A percentile compares a stretch with the other conserved stretches of the same genome.
These are phyloP conservation scores for Apis florea DNA, from an alignment of 1,140 invertebrate genomes.

Conservation along the genomic window DNA sequence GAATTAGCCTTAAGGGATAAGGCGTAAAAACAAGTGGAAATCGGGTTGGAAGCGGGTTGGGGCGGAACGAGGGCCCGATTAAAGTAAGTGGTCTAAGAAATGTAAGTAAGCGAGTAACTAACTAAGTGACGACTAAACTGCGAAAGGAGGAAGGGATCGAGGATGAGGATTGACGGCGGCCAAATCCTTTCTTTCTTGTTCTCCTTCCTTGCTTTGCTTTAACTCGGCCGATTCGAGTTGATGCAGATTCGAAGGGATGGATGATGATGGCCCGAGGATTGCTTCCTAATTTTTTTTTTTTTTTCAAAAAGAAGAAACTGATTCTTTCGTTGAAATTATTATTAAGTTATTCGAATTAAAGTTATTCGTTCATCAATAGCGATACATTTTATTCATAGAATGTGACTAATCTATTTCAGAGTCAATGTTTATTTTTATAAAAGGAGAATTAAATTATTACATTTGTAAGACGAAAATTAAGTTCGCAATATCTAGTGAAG, in stretches of 20 bases:
- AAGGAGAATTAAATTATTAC: no score
- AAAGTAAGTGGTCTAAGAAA: conserved; percentile 79
- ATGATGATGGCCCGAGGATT: no score
- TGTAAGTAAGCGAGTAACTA: conserved; percentile 76
- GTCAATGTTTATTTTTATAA: no score
- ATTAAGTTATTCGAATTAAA: no score
- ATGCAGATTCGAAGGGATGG: conserved; percentile 65
- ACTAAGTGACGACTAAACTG: conserved; percentile 69
- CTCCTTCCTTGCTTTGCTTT: conserved; percentile 44
- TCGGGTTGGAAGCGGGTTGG: conserved; percentile 66
- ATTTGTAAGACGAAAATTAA: no score
- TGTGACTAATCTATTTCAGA: no score
- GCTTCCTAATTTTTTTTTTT: no score
- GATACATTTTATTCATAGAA: no score
- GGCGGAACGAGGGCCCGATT: conserved; percentile 72
- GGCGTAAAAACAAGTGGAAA: conserved; percentile 80
- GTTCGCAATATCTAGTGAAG: no score
- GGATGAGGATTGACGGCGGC: conserved; percentile 68
- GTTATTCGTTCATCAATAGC: no score
- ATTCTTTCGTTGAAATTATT: no score
- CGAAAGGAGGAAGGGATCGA: conserved; percentile 48
- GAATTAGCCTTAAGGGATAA: conserved; percentile 79
- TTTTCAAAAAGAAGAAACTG: no score
- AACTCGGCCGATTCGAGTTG: conserved; percentile 50
- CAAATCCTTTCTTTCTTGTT: conserved; percentile 54